phyloP scores from a whole-genome alignment of 2,113 vertebrate species.

The Myotis lucifugus region DNA sequence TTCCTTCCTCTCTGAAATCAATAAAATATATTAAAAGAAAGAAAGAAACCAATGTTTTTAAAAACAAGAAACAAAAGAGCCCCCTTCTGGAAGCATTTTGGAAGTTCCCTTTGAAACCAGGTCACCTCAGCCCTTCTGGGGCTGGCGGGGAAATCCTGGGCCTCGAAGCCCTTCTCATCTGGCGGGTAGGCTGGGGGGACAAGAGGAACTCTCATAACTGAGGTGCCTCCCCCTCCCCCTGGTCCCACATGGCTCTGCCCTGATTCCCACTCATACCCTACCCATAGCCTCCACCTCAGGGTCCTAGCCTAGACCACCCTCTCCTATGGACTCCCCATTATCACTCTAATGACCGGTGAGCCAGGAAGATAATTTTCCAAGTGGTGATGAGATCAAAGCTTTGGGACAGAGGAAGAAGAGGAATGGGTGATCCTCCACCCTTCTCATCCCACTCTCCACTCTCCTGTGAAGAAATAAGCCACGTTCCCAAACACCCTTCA shows the following conservation, averaged over 20 bases:
- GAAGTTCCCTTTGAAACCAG: not conserved
- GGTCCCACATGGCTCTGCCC: not conserved
- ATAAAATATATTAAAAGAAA: too few species aligned
- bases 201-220: not conserved
- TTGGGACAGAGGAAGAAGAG: not conserved
- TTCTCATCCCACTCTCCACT: not conserved
- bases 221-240: not conserved
- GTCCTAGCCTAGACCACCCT: not conserved
- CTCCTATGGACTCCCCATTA: not conserved
- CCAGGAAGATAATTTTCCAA: constrained; percentile 20
- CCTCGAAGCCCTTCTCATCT: not conserved
- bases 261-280: not conserved
- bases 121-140: not conserved
- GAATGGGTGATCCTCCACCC: not conserved
- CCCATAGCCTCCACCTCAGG: not conserved
- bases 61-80: too few species aligned
- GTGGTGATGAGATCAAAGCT: not conserved
- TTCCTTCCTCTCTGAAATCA: too few species aligned
- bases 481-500: not conserved
- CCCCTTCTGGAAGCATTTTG: too few species aligned
- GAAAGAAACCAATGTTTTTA: too few species aligned
- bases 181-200: too few species aligned
- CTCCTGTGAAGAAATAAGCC: not conserved
- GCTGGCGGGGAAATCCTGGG: not conserved
- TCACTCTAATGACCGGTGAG: not conserved